These are phyloP conservation scores for Habropoda laboriosa DNA, from an alignment of 1,140 invertebrate species.

Conservation along the genomic window DNA sequence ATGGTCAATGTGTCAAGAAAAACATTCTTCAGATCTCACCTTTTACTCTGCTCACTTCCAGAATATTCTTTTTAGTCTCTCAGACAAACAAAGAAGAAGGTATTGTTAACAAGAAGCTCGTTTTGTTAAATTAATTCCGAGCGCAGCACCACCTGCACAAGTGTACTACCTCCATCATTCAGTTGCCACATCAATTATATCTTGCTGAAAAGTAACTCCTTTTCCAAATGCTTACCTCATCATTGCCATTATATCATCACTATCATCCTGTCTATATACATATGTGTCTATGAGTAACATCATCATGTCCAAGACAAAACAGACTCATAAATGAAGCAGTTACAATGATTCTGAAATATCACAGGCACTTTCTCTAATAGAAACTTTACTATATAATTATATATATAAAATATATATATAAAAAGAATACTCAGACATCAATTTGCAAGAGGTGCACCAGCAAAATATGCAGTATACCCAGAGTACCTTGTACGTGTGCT, in stretches of 20 bases:
- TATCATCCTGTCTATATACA: neutral
- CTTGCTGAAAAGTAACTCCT: neutral
- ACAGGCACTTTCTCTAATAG: neutral
- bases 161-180: neutral
- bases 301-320: neutral
- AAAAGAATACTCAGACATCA: neutral
- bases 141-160: neutral
- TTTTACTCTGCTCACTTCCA: neutral
- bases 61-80: neutral
- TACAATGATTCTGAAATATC: neutral
- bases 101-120: neutral
- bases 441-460: slow-evolving; percentile 14
- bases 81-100: neutral
- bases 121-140: neutral
- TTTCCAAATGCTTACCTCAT: neutral
- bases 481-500: slow-evolving; percentile 43
- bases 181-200: neutral
- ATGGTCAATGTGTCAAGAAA: neutral
- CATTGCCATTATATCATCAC: neutral
- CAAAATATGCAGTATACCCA: slow-evolving; percentile 1
- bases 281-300: neutral
- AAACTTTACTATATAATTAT: slow-evolving; percentile 14
- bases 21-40: neutral
- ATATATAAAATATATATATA: no score
- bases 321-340: neutral